Evolutionary conservation across 2,113 vertebrate genomes (phyloP), one percentile per base, ranked within the genome.

Genomic region (Pavo muticus): DNA sequence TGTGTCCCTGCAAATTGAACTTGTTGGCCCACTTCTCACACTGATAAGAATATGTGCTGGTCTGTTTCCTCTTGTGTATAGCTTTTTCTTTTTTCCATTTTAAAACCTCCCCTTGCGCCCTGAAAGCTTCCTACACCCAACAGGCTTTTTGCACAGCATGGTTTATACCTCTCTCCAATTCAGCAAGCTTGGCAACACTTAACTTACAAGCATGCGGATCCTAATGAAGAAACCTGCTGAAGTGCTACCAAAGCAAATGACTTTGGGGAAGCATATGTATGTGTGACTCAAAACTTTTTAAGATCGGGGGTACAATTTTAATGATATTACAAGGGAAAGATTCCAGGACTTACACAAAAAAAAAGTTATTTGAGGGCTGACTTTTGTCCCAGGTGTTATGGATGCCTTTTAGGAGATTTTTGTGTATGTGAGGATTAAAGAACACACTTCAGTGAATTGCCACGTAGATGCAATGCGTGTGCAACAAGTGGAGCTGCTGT

Each of bases 151-250:
- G 14, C 68, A 39, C 61, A 35, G 67, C 52, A 5, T 71, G 71
- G 57, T 94, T 90, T 86, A 44, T 81, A 68, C 56, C 29, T 86
- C 39, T 84, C 61, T 95, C 56, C 79, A 37, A 72, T 91, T 95
- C 83, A 80, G 69, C 69, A 48, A 61, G 81, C 56, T 54, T 95
- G 88, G 44, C 75, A 72, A 78, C 42, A 10, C 23, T 52, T 94
- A 75, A 29, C 57, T 54, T 91, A 61, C 42, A 40, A 75, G 44
- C 32, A 5, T 74, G 7, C 93, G 91, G 75, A 95, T 92, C 71
- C 77, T 90, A 13, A 84, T 71, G 94, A 96, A 95, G 90, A 96
- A 88, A 95, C 65, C 47, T 68, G 47, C 71, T 84, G 71, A 86
- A 93, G 77, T 78, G 14, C n/a, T 89, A 42, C 57, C 47, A n/a